phyloP scores from a whole-genome alignment of 1,140 invertebrate genomes.

The Hypothenemus hampei region DNA sequence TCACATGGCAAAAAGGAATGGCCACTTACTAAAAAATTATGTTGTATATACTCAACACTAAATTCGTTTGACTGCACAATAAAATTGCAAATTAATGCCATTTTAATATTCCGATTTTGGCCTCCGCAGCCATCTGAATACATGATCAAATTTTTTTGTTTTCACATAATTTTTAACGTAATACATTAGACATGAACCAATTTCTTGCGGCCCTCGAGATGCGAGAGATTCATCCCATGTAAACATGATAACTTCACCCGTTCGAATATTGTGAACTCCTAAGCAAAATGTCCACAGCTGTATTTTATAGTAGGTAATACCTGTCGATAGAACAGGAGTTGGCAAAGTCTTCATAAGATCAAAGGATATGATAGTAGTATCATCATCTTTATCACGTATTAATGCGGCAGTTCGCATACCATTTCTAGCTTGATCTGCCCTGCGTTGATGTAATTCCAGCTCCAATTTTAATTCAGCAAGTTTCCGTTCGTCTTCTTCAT shows the following conservation, averaged over 20 bases:
- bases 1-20: slow-evolving; percentile 4
- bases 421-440: neutral
- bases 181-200: slow-evolving; percentile 21
- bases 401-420: neutral
- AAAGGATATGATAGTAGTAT: slow-evolving; percentile 19
- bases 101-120: slow-evolving; percentile 30
- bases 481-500: slow-evolving; percentile 1
- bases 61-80: slow-evolving; percentile 4
- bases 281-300: slow-evolving; percentile 30
- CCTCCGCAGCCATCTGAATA: slow-evolving; percentile 31
- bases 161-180: slow-evolving; percentile 5
- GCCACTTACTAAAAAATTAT: slow-evolving; percentile 31
- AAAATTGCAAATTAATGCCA: slow-evolving; percentile 6
- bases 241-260: slow-evolving; percentile 21
- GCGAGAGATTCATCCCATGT: slow-evolving; percentile 23
- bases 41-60: slow-evolving; percentile 22
- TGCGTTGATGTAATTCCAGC: neutral
- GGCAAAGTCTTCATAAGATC: slow-evolving; percentile 30
- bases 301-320: slow-evolving; percentile 27
- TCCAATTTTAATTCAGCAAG: neutral
- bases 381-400: neutral
- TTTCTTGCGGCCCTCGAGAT: slow-evolving; percentile 27
- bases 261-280: slow-evolving; percentile 21
- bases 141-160: slow-evolving; percentile 20
- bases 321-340: slow-evolving; percentile 19